Percentiles rank a stretch among this genome's conserved stretches.
phyloP scores from a whole-genome alignment of 2,888 invertebrate species.

The Microctonus brassicae region DNA sequence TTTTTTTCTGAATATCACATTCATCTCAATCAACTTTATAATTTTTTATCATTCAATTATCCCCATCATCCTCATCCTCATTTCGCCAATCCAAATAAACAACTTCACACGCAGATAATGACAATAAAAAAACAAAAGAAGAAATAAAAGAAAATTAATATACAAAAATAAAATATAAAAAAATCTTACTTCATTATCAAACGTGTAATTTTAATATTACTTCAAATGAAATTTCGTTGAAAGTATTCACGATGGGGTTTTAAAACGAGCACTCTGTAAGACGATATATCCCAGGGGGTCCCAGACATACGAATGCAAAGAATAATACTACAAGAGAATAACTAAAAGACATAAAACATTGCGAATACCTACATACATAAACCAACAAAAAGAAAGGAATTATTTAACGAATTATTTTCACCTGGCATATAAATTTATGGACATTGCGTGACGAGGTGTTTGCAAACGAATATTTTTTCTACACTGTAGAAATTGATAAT shows the following conservation, averaged over 20 bases:
- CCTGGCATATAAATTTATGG: conserved; percentile 49
- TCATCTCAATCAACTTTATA: not conserved
- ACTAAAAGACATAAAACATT: conserved; percentile 13
- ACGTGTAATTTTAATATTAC: not conserved
- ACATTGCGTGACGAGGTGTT: conserved; percentile 45
- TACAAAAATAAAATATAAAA: too few relatives aligned
- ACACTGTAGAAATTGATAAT: not conserved
- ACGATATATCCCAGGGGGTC: conserved; percentile 21
- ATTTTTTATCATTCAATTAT: too few relatives aligned
- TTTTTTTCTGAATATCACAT: not conserved
- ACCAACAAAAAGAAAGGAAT: not conserved
- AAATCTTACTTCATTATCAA: too few relatives aligned
- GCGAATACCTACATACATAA: not conserved
- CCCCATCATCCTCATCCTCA: too few relatives aligned
- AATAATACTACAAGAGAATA: conserved; percentile 7
- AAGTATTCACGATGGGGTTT: not conserved
- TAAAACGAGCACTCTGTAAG: not conserved
- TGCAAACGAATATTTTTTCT: not conserved
- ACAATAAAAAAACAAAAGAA: too few relatives aligned
- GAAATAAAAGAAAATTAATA: too few relatives aligned
- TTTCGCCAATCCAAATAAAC: too few relatives aligned
- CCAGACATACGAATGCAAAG: not conserved
- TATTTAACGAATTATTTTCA: not conserved
- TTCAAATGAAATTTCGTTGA: not conserved
- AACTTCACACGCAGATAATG: too few relatives aligned